phyloP scores from a whole-genome alignment of 2,113 vertebrate genomes.

The Nannobrachium achirus region DNA sequence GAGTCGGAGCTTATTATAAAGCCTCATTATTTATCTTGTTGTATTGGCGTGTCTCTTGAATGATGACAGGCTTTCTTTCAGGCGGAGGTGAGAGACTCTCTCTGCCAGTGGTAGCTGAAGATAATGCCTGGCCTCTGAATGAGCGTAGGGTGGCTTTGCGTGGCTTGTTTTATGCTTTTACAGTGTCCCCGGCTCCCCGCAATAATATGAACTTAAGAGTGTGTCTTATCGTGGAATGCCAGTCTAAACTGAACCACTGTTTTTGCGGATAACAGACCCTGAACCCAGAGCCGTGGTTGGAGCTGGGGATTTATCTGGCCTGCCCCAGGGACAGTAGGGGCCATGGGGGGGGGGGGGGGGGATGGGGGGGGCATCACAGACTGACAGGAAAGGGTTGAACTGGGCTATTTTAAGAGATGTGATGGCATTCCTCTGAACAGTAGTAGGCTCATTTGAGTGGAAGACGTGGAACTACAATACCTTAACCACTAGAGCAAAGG shows the following conservation, averaged over 20 bases:
- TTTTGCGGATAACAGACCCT: neutral
- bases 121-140: neutral
- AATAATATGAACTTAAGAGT: constrained; percentile 47
- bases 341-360: neutral
- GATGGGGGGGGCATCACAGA: neutral
- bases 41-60: constrained; percentile 38
- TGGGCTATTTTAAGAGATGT: too few species aligned
- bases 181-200: constrained; percentile 17
- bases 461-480: too few species aligned
- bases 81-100: too few species aligned
- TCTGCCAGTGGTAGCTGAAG: constrained; percentile 18
- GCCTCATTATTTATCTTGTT: constrained; percentile 30
- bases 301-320: neutral
- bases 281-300: neutral
- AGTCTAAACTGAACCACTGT: constrained; percentile 1
- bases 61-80: too few species aligned
- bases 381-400: too few species aligned
- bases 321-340: neutral
- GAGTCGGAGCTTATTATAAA: constrained; percentile 10
- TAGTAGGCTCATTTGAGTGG: too few species aligned
- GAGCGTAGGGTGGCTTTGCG: constrained; percentile 11
- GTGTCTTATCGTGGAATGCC: too few species aligned
- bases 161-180: constrained; percentile 45
- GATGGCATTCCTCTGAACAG: too few species aligned
- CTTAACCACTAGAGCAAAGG: too few species aligned